A percentile compares a stretch with the other conserved stretches of the same genome.
Evolutionary conservation across 2,113 vertebrate species (phyloP).

Genomic region (Ondatra zibethicus): DNA sequence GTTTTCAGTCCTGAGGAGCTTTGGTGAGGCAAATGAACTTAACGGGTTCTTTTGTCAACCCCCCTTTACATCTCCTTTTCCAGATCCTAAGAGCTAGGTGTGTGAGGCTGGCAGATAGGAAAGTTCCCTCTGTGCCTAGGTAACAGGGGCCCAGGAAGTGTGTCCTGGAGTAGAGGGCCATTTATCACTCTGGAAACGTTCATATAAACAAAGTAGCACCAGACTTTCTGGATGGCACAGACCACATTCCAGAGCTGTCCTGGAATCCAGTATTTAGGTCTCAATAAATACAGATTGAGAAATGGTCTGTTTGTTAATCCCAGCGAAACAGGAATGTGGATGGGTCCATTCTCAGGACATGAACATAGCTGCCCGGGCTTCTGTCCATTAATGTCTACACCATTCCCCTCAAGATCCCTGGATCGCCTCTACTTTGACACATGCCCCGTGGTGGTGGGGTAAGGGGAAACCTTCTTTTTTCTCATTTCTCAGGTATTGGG

Average conservation of each 20-base stretch:
- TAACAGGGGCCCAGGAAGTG: background rate
- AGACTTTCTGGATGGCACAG: background rate
- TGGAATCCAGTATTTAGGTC: slow-evolving; percentile 15
- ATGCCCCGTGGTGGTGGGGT: no score
- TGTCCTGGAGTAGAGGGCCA: background rate
- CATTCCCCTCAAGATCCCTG: no score
- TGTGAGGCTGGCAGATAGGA: background rate
- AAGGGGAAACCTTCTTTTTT: fast-evolving
- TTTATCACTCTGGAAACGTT: background rate
- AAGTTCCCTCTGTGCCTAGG: background rate
- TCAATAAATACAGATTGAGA: background rate
- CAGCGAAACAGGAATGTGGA: background rate
- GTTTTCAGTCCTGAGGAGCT: background rate
- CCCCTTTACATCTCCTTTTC: background rate
- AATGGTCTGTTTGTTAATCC: background rate
- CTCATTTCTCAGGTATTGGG: background rate
- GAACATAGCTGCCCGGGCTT: no score
- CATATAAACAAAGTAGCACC: background rate
- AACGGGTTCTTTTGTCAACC: fast-evolving
- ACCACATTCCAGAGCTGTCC: background rate
- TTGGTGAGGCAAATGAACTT: background rate
- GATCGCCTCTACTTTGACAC: background rate
- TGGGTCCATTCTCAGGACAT: no score
- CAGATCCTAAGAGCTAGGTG: background rate
- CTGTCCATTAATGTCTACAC: background rate